These are phyloP conservation scores for Carcinoscorpius rotundicauda DNA, from an alignment of 1,140 invertebrate species.

Conservation along the genomic window DNA sequence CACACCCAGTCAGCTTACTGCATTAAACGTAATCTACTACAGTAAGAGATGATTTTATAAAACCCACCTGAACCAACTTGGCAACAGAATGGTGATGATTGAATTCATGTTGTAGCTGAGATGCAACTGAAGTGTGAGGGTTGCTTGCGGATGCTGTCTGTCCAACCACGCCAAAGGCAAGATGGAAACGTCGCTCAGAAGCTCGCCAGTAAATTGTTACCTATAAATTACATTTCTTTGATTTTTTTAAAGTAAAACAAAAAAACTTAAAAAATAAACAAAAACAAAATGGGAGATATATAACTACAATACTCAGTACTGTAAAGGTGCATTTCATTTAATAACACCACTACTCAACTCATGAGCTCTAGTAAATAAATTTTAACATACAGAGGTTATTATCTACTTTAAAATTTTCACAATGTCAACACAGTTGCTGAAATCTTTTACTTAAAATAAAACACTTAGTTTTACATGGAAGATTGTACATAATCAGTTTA, in stretches of 20 bases:
- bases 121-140: conserved; percentile 61
- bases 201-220: conserved; percentile 56
- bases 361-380: no score
- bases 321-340: no score
- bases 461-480: no score
- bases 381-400: no score
- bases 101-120: conserved; percentile 64
- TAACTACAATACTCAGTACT: neutral
- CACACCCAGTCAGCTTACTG: no score
- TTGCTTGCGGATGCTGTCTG: conserved; percentile 44
- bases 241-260: neutral
- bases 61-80: conserved; percentile 49
- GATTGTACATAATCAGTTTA: no score
- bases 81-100: conserved; percentile 58
- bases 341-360: no score
- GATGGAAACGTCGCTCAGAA: conserved; percentile 52
- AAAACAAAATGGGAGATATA: neutral
- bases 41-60: conserved; percentile 25
- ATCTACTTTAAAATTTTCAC: no score
- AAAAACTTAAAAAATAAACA: neutral
- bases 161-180: conserved; percentile 46
- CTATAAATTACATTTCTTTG: conserved; percentile 18
- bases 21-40: no score
- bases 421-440: no score
- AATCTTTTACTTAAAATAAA: no score